Conservation (phyloP, 2,888 invertebrate genomes). For the Dascillus cervinus region DNA sequence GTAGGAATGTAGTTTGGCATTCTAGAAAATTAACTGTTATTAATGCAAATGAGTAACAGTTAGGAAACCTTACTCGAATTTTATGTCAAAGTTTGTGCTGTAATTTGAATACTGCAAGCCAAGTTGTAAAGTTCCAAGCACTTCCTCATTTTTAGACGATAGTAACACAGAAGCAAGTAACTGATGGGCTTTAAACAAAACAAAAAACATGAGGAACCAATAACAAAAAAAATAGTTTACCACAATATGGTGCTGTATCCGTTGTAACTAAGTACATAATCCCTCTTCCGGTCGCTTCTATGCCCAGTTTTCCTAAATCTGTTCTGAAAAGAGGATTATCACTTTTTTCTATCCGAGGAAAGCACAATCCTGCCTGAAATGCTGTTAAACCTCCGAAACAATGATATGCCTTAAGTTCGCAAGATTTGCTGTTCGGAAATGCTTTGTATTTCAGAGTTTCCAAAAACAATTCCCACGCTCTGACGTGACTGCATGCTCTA, state of each 20-base stretch:
- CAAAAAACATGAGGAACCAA: no score
- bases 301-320: constrained; percentile 36
- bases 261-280: constrained; percentile 49
- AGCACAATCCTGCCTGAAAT: constrained; percentile 48
- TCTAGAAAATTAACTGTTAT: no score
- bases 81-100: no score
- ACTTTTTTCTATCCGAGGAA: constrained; percentile 38
- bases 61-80: no score
- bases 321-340: constrained; percentile 31
- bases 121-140: no score
- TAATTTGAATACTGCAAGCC: no score
- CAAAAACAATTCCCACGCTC: constrained; percentile 48
- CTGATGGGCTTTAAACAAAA: no score
- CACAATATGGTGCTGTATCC: constrained; percentile 47
- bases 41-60: no score
- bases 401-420: constrained; percentile 48
- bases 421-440: constrained; percentile 27
- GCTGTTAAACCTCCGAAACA: constrained; percentile 46
- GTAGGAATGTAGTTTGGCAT: no score
- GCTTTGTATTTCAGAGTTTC: constrained; percentile 43
- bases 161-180: no score
- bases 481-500: constrained; percentile 52
- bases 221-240: no score
- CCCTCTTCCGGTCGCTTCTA: constrained; percentile 42
- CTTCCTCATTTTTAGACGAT: no score